These are phyloP conservation scores for Chondrilla cf. caribensis DNA, from an alignment of 37 sponge, comb jelly and placozoan genomes.

Conservation along the genomic window DNA sequence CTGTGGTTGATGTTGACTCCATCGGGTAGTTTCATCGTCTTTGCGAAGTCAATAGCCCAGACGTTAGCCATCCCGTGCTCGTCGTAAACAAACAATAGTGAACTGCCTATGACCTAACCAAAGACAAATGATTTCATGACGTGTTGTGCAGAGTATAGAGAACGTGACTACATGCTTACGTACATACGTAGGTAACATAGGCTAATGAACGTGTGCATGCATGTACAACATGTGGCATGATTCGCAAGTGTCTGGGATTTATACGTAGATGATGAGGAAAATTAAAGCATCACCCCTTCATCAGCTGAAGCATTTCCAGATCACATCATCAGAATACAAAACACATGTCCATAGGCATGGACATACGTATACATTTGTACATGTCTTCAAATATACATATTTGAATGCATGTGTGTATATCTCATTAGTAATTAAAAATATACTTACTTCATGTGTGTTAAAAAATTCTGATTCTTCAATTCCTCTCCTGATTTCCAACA, in stretches of 20 bases:
- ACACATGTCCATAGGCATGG: not conserved
- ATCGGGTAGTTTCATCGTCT: slow-evolving; percentile 69
- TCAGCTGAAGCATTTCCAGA: too few species aligned
- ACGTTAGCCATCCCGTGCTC: slow-evolving; percentile 53
- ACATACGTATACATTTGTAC: not conserved
- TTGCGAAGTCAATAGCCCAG: slow-evolving; percentile 98
- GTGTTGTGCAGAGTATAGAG: not conserved
- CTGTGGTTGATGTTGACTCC: slow-evolving; percentile 63
- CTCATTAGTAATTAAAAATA: not conserved
- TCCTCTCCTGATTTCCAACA: slow-evolving; percentile 54
- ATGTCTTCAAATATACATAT: not conserved
- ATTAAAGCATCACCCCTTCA: too few species aligned
- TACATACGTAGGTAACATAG: not conserved
- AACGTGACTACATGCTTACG: not conserved
- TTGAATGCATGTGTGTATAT: too few species aligned
- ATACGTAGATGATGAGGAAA: too few species aligned
- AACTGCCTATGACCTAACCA: slow-evolving; percentile 87
- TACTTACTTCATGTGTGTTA: slow-evolving; percentile 79
- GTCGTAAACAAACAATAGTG: slow-evolving; percentile 92
- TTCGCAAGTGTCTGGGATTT: too few species aligned
- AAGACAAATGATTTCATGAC: not conserved
- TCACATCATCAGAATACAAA: too few species aligned
- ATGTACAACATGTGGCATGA: too few species aligned
- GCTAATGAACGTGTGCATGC: too few species aligned
- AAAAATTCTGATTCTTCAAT: slow-evolving; percentile 80